Evolutionary conservation across 2,888 invertebrate species (phyloP), one percentile per base, ranked within the genome.

Genomic region (Saturnia japonica): DNA sequence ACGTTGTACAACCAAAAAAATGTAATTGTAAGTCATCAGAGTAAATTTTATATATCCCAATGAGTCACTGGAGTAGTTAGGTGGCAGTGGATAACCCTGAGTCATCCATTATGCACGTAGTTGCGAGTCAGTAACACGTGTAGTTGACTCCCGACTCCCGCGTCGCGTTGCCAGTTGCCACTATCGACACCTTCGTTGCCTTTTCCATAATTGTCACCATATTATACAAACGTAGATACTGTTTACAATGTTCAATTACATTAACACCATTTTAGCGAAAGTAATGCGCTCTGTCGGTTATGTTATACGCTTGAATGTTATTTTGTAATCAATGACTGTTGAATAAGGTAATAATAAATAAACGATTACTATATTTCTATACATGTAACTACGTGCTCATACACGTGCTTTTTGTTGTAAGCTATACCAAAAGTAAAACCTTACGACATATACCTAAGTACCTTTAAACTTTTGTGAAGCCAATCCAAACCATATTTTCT

Each of bases 121-220:
- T 75, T 80, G 83, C 83, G 57, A 28, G 57, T 60, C 57, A 28
- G 57, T 83, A 88, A 93, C 93, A 93, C 91, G 91, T 93, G 93
- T 93, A 85, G 78, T 82, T 78, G 79, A 80, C 85, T 82, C 82
- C 81, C 82, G 82, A 80, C 81, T 76, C 78, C 80, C 80, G 77
- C 78, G 71, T 67, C 75, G 75, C 77, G 71, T 64, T 75, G 75
- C 78, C 75, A 76, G 71, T 64, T 75, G 75, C 78, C 75, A 76
- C 74, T 76, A 67, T 80, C 88, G 88, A 91, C 92, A 92, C 91
- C 91, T 92, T 82, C 85, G 82, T 85, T 78, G 82, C 81, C 83
- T 83, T 85, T 84, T 84, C 91, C 89, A 91, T 91, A 93, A 92
- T 92, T 91, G 91, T 91, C 86, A 82, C 88, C 82, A 88, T 86